These are phyloP conservation scores for Nannoperca obscura DNA, from an alignment of 2,797 vertebrate genomes.

Conservation along the genomic window DNA sequence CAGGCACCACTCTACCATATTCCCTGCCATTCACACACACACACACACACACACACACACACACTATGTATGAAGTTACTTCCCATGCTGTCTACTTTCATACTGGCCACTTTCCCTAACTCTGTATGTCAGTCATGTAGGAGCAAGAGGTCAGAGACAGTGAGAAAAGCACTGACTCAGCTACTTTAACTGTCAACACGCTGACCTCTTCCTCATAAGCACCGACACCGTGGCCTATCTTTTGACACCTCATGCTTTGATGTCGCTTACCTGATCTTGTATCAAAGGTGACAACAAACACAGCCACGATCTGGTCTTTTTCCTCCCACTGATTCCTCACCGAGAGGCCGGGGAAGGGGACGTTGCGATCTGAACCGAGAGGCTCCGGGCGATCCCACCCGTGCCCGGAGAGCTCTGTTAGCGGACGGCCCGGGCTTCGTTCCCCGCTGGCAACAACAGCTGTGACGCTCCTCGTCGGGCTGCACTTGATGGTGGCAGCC, in stretches of 20 bases:
- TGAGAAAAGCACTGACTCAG: constrained; percentile 56
- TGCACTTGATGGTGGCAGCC: constrained; percentile 46
- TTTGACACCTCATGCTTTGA: neutral
- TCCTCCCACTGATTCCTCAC: constrained; percentile 89
- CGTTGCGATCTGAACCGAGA: constrained; percentile 58
- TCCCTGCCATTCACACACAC: constrained; percentile 84
- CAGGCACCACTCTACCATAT: constrained; percentile 98
- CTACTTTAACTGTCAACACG: constrained; percentile 1
- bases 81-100: constrained; percentile 54
- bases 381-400: constrained; percentile 67
- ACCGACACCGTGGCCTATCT: neutral
- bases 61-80: constrained; percentile 29
- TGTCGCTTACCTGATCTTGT: constrained; percentile 94
- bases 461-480: constrained; percentile 57
- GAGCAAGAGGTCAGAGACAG: constrained; percentile 40
- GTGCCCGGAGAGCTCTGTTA: constrained; percentile 61
- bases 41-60: constrained; percentile 28
- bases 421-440: constrained; percentile 67
- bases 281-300: constrained; percentile 97
- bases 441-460: constrained; percentile 74
- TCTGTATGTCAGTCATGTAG: constrained; percentile 21
- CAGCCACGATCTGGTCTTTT: constrained; percentile 94
- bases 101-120: constrained; percentile 53
- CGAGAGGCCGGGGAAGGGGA: constrained; percentile 70
- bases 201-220: neutral